Percentiles rank a stretch among this genome's conserved stretches.
These are phyloP conservation scores for Megathymus violae DNA, from an alignment of 1,140 invertebrate species.

Conservation along the genomic window DNA sequence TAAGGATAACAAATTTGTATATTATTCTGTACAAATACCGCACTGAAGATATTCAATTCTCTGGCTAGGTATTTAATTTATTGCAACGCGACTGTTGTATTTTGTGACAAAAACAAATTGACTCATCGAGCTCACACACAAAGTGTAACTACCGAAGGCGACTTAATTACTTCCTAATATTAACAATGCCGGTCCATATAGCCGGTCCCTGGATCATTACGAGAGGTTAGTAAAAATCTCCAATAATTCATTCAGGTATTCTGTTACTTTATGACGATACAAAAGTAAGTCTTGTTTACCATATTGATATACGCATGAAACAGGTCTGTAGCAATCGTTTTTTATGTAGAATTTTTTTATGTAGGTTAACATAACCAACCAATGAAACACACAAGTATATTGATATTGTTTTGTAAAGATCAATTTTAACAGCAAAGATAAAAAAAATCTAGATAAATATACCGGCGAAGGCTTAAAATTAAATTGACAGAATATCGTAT, in stretches of 20 bases:
- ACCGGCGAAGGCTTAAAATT: too few relatives aligned
- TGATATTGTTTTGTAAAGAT: not conserved
- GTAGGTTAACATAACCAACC: too few relatives aligned
- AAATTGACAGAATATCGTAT: too few relatives aligned
- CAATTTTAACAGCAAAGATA: too few relatives aligned
- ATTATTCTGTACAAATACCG: too few relatives aligned
- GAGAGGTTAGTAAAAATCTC: constrained; percentile 47
- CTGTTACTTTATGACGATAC: constrained; percentile 11
- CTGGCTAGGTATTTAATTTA: not conserved
- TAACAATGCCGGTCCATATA: constrained; percentile 68
- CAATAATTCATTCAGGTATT: constrained; percentile 40
- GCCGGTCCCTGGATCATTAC: constrained; percentile 54
- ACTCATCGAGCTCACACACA: constrained; percentile 49
- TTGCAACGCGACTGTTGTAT: constrained; percentile 14
- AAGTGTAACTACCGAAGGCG: constrained; percentile 56
- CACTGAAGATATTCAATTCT: too few relatives aligned
- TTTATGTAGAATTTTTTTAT: too few relatives aligned
- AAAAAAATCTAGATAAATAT: too few relatives aligned
- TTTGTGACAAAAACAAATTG: constrained; percentile 45
- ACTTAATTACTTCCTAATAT: constrained; percentile 78
- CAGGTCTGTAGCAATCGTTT: not conserved
- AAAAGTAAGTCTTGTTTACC: constrained; percentile 20
- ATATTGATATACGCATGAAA: constrained; percentile 18
- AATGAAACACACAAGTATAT: too few relatives aligned
- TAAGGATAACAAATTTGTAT: too few relatives aligned